These are phyloP conservation scores for Cossypha caffra DNA, from an alignment of 2,797 vertebrate genomes.

Conservation along the genomic window DNA sequence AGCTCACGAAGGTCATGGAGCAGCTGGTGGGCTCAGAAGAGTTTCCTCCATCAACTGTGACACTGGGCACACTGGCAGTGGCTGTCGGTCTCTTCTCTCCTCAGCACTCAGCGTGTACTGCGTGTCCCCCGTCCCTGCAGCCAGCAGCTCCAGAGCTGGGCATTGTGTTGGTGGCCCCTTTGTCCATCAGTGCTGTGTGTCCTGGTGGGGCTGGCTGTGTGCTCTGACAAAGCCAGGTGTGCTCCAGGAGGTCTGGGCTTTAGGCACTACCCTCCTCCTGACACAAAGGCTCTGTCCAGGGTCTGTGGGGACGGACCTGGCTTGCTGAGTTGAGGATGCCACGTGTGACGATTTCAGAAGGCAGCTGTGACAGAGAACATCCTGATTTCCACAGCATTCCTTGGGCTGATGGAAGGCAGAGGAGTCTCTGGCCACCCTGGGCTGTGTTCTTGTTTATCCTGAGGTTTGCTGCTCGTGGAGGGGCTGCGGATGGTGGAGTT, in stretches of 20 bases:
- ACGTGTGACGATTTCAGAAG: neutral
- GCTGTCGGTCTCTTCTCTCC: neutral
- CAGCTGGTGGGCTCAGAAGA: neutral
- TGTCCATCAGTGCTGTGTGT: rapidly evolving
- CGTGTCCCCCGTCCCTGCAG: rapidly evolving
- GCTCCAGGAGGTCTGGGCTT: neutral
- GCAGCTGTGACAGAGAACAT: neutral
- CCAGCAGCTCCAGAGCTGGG: neutral
- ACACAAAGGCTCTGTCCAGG: neutral
- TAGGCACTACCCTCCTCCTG: neutral
- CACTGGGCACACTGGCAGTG: rapidly evolving
- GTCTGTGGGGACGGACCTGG: neutral
- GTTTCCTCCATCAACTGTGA: neutral
- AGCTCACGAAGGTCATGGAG: rapidly evolving
- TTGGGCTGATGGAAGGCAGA: neutral
- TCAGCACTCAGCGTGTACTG: neutral
- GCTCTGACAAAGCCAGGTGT: rapidly evolving
- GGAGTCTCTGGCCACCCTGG: neutral
- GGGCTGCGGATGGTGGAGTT: rapidly evolving
- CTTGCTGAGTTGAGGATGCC: neutral
- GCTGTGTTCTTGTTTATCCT: neutral
- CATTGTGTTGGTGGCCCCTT: neutral
- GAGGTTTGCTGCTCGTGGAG: neutral
- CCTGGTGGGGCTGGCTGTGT: rapidly evolving
- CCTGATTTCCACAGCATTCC: neutral